Conservation (phyloP, 2,888 invertebrate species). For the Drosophila acutilabella region DNA sequence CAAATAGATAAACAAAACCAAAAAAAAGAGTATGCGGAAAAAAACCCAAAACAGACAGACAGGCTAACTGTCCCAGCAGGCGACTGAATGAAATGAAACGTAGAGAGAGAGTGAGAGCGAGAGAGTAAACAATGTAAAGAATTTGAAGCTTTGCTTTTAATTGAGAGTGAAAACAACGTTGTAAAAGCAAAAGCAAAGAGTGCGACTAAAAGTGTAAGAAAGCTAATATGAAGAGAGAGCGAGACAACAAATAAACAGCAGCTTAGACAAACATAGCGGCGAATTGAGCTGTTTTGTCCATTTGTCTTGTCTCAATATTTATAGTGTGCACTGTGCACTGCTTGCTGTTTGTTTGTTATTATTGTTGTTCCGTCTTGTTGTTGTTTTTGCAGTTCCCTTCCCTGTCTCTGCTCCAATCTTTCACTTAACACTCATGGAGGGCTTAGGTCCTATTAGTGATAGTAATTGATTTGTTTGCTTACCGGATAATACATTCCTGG, state of each 20-base stretch:
- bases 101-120: not conserved
- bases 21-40: not conserved
- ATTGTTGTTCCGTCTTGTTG: no score
- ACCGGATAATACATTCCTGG: slow-evolving; percentile 99
- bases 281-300: slow-evolving; percentile 45
- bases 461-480: slow-evolving; percentile 85
- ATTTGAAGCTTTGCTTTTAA: slow-evolving; percentile 44
- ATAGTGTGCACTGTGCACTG: slow-evolving; percentile 45
- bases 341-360: not conserved
- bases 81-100: not conserved
- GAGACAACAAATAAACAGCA: slow-evolving; percentile 40
- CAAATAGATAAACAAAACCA: slow-evolving; percentile 72
- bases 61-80: not conserved
- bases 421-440: not conserved
- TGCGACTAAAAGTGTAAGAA: not conserved
- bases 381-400: not conserved
- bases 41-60: slow-evolving; percentile 10
- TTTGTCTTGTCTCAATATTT: slow-evolving; percentile 50
- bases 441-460: not conserved
- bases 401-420: not conserved
- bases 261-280: slow-evolving; percentile 36
- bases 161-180: slow-evolving; percentile 66
- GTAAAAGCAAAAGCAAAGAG: slow-evolving; percentile 21
- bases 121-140: slow-evolving; percentile 45
- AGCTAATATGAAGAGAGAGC: slow-evolving; percentile 1